Base-by-base conservation (phyloP, 2,113 vertebrate species). In the Chaenogobius annularis region DNA sequence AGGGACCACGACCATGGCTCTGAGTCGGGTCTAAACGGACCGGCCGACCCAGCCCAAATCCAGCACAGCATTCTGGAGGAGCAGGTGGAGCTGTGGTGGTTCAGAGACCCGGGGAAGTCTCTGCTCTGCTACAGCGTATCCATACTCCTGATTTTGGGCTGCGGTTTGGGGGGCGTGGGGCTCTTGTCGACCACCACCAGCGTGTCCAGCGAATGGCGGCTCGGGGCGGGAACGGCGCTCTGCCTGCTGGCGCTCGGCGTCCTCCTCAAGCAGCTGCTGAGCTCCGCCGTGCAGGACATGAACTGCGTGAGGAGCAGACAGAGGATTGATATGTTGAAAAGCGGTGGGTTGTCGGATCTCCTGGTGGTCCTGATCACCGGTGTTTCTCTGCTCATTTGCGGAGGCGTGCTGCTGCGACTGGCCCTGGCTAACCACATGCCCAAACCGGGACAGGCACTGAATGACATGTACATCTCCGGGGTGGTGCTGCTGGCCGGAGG, bases 71-170 rank as follows among this genome's bases (percentile, higher is more conserved):
- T 96, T 68, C 85, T 99, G 85, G 96, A 96, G 12, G 98, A 99
- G 72, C 97, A 99, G 19, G 96, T 98, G 86, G 98, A 99, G 80
- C 93, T 99, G 19, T 99, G 98, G 98, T 99, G 98, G 97, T 98
- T 96, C 87, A 92, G 95, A 75, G 95, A 98, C 82, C 97, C 97
- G 0, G 92, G 95, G 50, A 97, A 95, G 77, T 97, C 97, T 0
- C 82, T 96, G 4, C 84, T 98, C 19, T 99, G 98, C 88, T 98
- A 98, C 0, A 91, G 90, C 0, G 88, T 95, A 78, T 94, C 97
- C 0, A 96, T 99, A 70, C 85, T 91, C 12, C 91, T 99, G 0
- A 97, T 98, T 85, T 80, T 97, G 50, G 95, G 95, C 70, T 98
- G 96, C 0, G 98, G 98, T 17, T 92, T 96, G 0, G 96, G 96